Base-by-base conservation (phyloP, 2,888 invertebrate species). In the Xanthostigma xanthostigma region DNA sequence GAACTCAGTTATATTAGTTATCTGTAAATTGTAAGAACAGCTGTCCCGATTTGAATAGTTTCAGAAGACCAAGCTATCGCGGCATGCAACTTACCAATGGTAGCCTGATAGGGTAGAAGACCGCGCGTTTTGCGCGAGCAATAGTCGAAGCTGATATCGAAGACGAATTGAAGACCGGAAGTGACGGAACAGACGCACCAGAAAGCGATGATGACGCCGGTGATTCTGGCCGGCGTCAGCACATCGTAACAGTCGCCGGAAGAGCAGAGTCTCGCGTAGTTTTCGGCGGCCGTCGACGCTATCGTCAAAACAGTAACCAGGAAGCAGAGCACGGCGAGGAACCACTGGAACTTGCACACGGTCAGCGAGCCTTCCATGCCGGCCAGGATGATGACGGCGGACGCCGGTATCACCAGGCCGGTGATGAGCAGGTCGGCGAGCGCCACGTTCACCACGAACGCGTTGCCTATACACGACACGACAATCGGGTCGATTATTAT, bases 401-500 rank as follows among this genome's bases (percentile, higher is more conserved):
- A 77, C 0, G 78, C 73, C 0, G 85, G 84, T 56, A 86, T 75
- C 38, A 85, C 79, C 10, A 77, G 60, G 1, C 78, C 75, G 0
- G 84, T 81, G 9, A 86, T 73, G 13, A 85, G 64, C 44, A 86
- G 65, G 59, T 87, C 87, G 1, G 84, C 77, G 46, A 86, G 57
- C 0, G 85, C 85, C 27, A 81, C 73, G 65, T 79, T 81, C 52
- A 79, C 81, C 53, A 82, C 67, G 62, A 79, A 81, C 34, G 79
- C 74, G 64, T 82, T 82, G 45, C 81, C 82, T 80, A 69, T 52
- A 57, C 50, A n/a, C n/a, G n/a, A n/a, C n/a, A n/a, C n/a, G n/a
- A n/a, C n/a, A n/a, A n/a, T n/a, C n/a, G n/a, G n/a, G n/a, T n/a
- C n/a, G n/a, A n/a, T n/a, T n/a, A 34, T 46, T 36, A 17, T 17